Conservation (phyloP, 2,888 invertebrate genomes). For the Alcis repandata region DNA sequence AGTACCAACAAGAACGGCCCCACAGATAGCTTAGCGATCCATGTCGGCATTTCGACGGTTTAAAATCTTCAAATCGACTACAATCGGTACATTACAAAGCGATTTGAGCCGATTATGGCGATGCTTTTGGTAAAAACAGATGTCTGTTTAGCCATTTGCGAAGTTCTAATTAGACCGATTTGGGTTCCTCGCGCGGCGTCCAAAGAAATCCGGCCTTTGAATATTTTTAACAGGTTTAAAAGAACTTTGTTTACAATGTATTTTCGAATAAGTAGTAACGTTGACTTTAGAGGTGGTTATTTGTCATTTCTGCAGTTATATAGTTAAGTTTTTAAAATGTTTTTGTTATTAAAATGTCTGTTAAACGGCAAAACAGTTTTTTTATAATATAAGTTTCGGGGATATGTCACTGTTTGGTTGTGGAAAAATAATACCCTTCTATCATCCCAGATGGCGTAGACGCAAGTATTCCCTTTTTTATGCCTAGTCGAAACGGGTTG, state of each 20-base stretch:
- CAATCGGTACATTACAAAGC: constrained; percentile 71
- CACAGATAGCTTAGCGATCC: constrained; percentile 53
- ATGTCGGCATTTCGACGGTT: constrained; percentile 59
- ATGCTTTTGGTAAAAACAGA: constrained; percentile 63
- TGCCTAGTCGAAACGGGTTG: too few species aligned
- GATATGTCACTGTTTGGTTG: too few species aligned
- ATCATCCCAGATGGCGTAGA: too few species aligned
- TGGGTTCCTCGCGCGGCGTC: constrained; percentile 23
- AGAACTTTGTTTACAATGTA: constrained; percentile 30
- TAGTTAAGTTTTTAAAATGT: too few species aligned
- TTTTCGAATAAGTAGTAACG: neutral
- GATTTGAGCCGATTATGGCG: constrained; percentile 70
- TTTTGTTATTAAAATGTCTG: too few species aligned
- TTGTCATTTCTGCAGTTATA: too few species aligned
- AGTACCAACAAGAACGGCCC: constrained; percentile 48
- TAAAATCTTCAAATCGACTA: constrained; percentile 60
- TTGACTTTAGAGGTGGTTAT: neutral
- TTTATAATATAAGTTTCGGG: too few species aligned
- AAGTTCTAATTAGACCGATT: constrained; percentile 43
- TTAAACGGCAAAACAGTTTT: too few species aligned
- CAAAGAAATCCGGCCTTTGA: constrained; percentile 33
- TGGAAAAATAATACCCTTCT: too few species aligned
- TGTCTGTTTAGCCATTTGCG: constrained; percentile 43
- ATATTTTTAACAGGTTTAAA: constrained; percentile 32
- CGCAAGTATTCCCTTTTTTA: too few species aligned